These are phyloP conservation scores for Epinotia nisella DNA, from an alignment of 2,888 invertebrate species.

Conservation along the genomic window DNA sequence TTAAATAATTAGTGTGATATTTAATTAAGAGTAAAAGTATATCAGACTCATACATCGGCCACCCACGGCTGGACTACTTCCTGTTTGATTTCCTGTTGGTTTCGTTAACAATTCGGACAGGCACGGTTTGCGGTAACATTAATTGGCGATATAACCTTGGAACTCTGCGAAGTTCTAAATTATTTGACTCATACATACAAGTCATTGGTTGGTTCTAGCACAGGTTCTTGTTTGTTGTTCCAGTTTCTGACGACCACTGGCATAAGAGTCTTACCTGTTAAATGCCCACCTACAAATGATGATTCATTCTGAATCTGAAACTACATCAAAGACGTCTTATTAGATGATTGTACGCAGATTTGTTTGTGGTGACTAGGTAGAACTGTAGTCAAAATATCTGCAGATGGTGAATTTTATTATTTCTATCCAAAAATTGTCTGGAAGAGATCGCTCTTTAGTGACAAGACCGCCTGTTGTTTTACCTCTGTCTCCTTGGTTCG, in stretches of 20 bases:
- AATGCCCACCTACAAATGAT: neutral
- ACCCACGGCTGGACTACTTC: neutral
- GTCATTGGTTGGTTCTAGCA: too few species aligned
- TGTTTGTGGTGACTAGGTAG: too few species aligned
- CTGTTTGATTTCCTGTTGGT: constrained; percentile 26
- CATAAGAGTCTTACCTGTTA: too few species aligned
- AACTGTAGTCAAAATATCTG: too few species aligned
- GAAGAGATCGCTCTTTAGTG: too few species aligned
- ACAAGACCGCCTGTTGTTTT: too few species aligned
- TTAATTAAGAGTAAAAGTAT: constrained; percentile 12
- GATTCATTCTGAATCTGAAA: neutral
- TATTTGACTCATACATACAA: neutral
- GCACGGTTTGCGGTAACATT: constrained; percentile 4
- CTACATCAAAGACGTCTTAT: neutral
- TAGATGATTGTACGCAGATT: neutral
- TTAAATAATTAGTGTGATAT: neutral
- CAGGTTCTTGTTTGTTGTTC: neutral
- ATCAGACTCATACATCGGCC: neutral
- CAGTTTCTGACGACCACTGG: neutral
- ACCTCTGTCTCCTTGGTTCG: too few species aligned
- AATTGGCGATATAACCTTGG: constrained; percentile 5
- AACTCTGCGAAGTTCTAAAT: neutral
- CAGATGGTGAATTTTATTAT: too few species aligned
- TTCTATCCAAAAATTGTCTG: too few species aligned
- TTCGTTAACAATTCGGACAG: neutral